Base-by-base conservation (phyloP, 2,888 invertebrate genomes). In the Lutraria lutraria region DNA sequence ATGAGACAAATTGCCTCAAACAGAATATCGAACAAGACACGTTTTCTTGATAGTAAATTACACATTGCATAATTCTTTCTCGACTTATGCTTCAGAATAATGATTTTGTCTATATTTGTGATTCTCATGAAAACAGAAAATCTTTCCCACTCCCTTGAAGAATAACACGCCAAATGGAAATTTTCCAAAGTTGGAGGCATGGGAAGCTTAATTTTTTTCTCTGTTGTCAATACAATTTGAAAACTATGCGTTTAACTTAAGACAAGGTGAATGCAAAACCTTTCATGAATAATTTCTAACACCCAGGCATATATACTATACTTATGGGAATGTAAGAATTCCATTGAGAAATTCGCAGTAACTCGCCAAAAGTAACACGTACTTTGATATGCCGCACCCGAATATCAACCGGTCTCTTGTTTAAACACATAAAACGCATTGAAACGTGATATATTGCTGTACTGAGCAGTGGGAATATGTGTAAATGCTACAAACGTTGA, bases 1-100 rank as follows among this genome's bases (percentile, higher is more conserved):
- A 68, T 13, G n/a, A 68, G 63, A 68, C 63, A 68, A 68, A 68
- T 68, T 68, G 63, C 63, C 63, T 12, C 12, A 68, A 68, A 68
- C 21, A 13, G 25, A 68, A 68, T 25, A 68, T 25, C 10, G 63
- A 68, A 25, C n/a, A 68, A n/a, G 25, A 25, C 63, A 68, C n/a
- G 63, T 25, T 68, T 68, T 13, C 63, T n/a, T 25, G 25, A 25
- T n/a, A 8, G 63, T 68, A 68, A 68, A 68, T 21, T 68, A 68
- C n/a, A 68, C 63, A 13, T 13, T 68, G 25, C 12, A 25, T 25
- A 0, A 68, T 21, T 68, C n/a, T 25, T 68, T 8, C 56, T 16
- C 12, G 12, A 12, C n/a, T 25, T 21, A 68, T 25, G 43, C 43
- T 4, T 4, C 43, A 43, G 43, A 43, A 43, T 43, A 43, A 43